Evolutionary conservation across 37 sponge, comb jelly and placozoan species (phyloP), one percentile per base, ranked within the genome.

Genomic region (Halichondria panicea): DNA sequence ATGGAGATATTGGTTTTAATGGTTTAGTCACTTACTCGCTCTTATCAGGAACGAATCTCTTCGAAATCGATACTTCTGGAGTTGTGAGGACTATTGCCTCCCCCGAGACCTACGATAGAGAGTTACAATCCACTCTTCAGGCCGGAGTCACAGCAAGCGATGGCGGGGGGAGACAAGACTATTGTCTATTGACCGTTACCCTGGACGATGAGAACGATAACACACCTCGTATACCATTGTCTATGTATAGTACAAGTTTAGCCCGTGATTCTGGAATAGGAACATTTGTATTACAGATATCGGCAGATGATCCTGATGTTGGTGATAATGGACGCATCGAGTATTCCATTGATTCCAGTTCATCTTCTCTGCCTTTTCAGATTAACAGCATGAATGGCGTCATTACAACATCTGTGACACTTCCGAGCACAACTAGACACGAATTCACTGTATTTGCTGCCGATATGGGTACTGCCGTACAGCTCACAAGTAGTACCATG

Each of bases 131-230:
- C 38, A 31, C 11, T 6, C 48, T 71, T 43, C 19, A 63, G 28
- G 19, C 85, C 4, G 91, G 73, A 19, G 82, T 81, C 9, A 65
- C 71, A 9, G 91, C 82, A 9, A 77, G 67, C 22, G 91, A 90
- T 58, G 82, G 79, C 8, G 85, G 85, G 1, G 52, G 54, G 1
- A 42, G 54, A 66, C 74, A 81, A 71, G 91, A 71, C 40, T 85
- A 80, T 45, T 90, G 91, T 44, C 38, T 72, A 24, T 36, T 90
- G 24, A 43, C 37, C 2, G 66, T 90, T 45, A 74, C 81, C 34
- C 72, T 90, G 13, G 8, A 81, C 0, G 86, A 90, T 65, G 57
- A 70, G n/a, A 90, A 90, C 59, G 91, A 90, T 54, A 81, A 90
- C 39, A 19, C 76, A 3, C 91, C 91, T 11, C 1, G 27, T 6